phyloP scores from a whole-genome alignment of 2,113 vertebrate genomes.

The Andinoacara biseriatus region DNA sequence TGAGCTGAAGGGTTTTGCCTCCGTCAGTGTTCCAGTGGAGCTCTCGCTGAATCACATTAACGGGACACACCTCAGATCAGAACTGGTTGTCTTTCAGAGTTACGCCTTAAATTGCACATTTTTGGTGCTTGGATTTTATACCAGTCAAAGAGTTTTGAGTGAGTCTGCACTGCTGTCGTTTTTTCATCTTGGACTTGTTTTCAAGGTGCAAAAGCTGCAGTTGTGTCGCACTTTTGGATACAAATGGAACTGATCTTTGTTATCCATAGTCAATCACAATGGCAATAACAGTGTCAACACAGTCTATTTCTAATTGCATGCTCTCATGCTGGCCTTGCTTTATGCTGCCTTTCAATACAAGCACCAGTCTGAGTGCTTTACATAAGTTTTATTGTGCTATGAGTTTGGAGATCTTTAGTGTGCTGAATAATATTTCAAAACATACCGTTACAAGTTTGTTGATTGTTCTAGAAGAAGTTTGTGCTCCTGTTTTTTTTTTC shows the following conservation, averaged over 20 bases:
- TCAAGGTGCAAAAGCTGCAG: rapidly evolving
- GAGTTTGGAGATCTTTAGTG: neutral
- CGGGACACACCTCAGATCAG: neutral
- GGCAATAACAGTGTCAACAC: neutral
- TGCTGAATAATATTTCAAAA: neutral
- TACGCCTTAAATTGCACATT: no score
- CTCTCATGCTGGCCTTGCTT: neutral
- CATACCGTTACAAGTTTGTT: neutral
- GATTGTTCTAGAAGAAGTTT: neutral
- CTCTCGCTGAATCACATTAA: neutral
- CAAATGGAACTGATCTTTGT: neutral
- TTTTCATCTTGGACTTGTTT: neutral
- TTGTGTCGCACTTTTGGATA: neutral
- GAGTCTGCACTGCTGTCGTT: neutral
- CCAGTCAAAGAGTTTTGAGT: neutral
- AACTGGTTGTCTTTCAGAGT: neutral
- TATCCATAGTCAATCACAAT: neutral
- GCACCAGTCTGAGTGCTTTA: neutral
- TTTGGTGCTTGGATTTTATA: neutral
- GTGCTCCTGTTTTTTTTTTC: no score
- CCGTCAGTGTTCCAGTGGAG: neutral
- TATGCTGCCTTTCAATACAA: neutral
- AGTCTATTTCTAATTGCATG: neutral
- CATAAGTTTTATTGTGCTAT: neutral
- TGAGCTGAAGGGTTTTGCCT: neutral